Conservation (phyloP, 2,888 invertebrate genomes). For the Chrysolina oricalcia region DNA sequence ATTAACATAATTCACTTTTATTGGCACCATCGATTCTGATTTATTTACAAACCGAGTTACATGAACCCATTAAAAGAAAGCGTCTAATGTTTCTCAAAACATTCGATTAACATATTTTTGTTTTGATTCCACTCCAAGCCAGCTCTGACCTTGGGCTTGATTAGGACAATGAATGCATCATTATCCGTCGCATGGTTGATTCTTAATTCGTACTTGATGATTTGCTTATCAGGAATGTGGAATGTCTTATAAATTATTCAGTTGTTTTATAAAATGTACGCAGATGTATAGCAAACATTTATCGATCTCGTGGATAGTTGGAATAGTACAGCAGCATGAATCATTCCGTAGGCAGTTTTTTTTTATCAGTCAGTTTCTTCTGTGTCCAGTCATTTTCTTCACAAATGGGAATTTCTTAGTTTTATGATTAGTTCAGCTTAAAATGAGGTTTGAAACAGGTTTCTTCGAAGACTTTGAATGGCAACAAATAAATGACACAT, state of each 20-base stretch:
- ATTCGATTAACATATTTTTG: slow-evolving; percentile 20
- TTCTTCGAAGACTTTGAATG: too few relatives aligned
- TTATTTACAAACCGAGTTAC: background rate
- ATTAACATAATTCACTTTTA: slow-evolving; percentile 11
- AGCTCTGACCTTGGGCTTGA: slow-evolving; percentile 3
- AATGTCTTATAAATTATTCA: slow-evolving; percentile 18
- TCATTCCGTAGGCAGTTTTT: background rate
- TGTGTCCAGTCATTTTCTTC: too few relatives aligned
- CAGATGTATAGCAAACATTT: background rate
- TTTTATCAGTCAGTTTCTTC: too few relatives aligned
- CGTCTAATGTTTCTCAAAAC: slow-evolving; percentile 12
- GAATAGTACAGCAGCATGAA: slow-evolving; percentile 4
- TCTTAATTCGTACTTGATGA: slow-evolving; percentile 2
- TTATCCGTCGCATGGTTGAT: slow-evolving; percentile 9
- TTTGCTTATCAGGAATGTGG: slow-evolving; percentile 10
- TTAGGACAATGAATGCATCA: slow-evolving; percentile 16
- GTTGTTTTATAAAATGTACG: slow-evolving; percentile 11
- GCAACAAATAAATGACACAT: too few relatives aligned
- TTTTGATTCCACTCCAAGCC: slow-evolving; percentile 8
- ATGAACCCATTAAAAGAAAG: slow-evolving; percentile 16
- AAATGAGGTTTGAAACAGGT: too few relatives aligned
- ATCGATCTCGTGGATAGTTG: background rate
- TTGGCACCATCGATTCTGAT: slow-evolving; percentile 12
- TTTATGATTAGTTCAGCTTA: too few relatives aligned
- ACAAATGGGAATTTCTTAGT: too few relatives aligned